phyloP scores from a whole-genome alignment of 2,113 vertebrate species.

The Hemiscyllium ocellatum region DNA sequence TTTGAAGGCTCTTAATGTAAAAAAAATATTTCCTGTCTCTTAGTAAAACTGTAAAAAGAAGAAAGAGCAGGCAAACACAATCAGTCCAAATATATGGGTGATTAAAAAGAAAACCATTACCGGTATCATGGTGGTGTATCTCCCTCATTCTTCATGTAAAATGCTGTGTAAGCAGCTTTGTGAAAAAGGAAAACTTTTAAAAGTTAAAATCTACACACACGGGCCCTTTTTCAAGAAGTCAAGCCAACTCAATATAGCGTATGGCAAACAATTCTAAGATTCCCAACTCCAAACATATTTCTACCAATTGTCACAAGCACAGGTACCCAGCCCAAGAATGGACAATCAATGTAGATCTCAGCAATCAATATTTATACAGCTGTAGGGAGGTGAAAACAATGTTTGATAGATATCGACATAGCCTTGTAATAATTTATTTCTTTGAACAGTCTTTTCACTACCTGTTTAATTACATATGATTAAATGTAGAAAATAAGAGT shows the following conservation, averaged over 20 bases:
- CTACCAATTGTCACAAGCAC: too few species aligned
- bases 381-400: background rate
- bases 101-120: background rate
- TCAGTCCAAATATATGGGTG: background rate
- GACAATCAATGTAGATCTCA: background rate
- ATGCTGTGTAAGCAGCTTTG: background rate
- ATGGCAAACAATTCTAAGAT: too few species aligned
- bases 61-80: background rate
- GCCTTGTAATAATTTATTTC: background rate
- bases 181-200: background rate
- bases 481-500: too few species aligned
- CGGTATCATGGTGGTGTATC: background rate
- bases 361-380: background rate
- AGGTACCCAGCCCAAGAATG: too few species aligned
- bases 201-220: background rate
- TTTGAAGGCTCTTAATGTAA: background rate
- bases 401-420: background rate
- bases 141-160: background rate
- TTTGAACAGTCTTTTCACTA: background rate
- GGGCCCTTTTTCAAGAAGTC: background rate
- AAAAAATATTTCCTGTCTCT: background rate
- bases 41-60: background rate
- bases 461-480: background rate
- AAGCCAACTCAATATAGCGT: too few species aligned
- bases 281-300: too few species aligned